A percentile compares a stretch with the other conserved stretches of the same genome.
Conservation (phyloP, 2,797 vertebrate genomes). For the Mus spretus region DNA sequence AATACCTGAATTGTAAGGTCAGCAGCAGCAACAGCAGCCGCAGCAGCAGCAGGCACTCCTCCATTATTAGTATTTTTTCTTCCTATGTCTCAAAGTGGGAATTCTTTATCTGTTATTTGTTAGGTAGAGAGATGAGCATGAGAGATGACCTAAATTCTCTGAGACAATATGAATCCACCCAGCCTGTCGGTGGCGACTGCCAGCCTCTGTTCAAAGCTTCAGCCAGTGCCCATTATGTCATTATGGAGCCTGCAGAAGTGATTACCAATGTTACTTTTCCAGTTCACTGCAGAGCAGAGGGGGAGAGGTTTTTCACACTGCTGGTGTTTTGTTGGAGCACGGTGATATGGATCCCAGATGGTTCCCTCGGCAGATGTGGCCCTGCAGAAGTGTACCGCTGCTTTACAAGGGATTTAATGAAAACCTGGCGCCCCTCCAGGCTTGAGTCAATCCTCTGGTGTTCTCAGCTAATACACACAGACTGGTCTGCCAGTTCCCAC, state of each 20-base stretch:
- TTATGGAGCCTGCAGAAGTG: slow-evolving; percentile 90
- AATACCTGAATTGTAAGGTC: background rate
- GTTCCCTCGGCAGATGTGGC: slow-evolving; percentile 90
- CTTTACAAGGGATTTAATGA: slow-evolving; percentile 92
- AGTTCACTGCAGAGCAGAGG: slow-evolving; percentile 90
- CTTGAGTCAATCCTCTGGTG: slow-evolving; percentile 85
- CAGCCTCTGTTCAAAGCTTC: slow-evolving; percentile 80
- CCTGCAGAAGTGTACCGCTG: slow-evolving; percentile 85
- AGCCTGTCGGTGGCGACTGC: slow-evolving; percentile 85
- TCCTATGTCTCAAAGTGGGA: background rate
- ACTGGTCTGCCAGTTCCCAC: slow-evolving; percentile 76
- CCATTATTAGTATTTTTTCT: background rate
- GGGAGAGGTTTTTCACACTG: slow-evolving; percentile 90
- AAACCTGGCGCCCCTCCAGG: slow-evolving; percentile 88
- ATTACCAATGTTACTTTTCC: slow-evolving; percentile 92
- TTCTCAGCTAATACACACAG: slow-evolving; percentile 83
- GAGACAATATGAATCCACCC: slow-evolving; percentile 86
- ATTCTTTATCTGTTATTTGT: slow-evolving; percentile 31
- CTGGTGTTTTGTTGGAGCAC: slow-evolving; percentile 91
- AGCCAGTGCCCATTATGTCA: slow-evolving; percentile 90
- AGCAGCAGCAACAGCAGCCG: background rate
- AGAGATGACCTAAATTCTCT: slow-evolving; percentile 77
- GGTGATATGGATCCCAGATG: slow-evolving; percentile 89
- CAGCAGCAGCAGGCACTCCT: slow-evolving; percentile 1
- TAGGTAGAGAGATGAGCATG: background rate